phyloP scores from a whole-genome alignment of 2,888 invertebrate species.

The Pandemis heparana region DNA sequence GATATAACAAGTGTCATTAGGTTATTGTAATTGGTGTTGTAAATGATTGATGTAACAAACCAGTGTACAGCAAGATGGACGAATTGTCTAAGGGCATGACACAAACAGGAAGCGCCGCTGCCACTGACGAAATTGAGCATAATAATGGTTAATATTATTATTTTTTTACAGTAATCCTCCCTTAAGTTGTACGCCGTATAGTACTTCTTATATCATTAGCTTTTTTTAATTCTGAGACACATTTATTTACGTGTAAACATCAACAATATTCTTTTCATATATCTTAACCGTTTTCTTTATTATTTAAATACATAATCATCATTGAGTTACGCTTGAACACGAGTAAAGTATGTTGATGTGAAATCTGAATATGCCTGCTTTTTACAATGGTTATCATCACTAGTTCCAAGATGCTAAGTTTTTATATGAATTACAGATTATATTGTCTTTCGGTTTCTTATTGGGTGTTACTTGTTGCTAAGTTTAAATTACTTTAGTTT shows the following conservation, averaged over 20 bases:
- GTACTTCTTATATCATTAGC: slow-evolving; percentile 2
- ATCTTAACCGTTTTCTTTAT: slow-evolving; percentile 13
- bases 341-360: not conserved
- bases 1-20: slow-evolving; percentile 64
- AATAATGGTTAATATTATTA: slow-evolving; percentile 73
- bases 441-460: not conserved
- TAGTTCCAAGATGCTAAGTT: not conserved
- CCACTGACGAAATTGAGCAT: slow-evolving; percentile 82
- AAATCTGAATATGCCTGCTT: not conserved
- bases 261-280: slow-evolving; percentile 21
- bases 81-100: slow-evolving; percentile 86
- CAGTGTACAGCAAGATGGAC: slow-evolving; percentile 85
- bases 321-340: not conserved
- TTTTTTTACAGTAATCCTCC: slow-evolving; percentile 12
- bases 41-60: slow-evolving; percentile 83
- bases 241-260: slow-evolving; percentile 41
- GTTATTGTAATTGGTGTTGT: slow-evolving; percentile 70
- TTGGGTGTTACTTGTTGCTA: not conserved
- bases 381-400: not conserved
- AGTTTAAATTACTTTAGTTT: not conserved
- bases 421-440: no score
- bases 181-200: slow-evolving; percentile 5
- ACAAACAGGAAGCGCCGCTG: slow-evolving; percentile 84
- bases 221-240: slow-evolving; percentile 14
- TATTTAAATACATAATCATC: not conserved